Conservation (phyloP, 2,113 vertebrate genomes). For the Scortum barcoo region DNA sequence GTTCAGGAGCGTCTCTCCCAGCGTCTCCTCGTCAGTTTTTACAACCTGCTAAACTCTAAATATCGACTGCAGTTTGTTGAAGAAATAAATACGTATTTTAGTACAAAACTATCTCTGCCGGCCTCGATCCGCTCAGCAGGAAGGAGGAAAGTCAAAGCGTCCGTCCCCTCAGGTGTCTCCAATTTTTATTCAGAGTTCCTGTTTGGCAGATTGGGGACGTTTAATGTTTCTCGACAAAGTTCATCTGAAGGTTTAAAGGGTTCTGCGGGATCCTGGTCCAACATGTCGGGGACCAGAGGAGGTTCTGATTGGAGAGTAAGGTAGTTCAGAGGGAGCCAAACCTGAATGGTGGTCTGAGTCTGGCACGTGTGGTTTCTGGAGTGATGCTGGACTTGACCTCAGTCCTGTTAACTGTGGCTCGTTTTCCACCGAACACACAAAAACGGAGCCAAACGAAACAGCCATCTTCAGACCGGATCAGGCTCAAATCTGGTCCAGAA, state of each 20-base stretch:
- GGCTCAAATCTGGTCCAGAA: neutral
- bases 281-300: neutral
- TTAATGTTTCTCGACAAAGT: neutral
- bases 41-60: neutral
- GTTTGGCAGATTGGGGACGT: neutral
- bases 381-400: neutral
- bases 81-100: slow-evolving; percentile 45
- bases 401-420: neutral
- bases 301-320: slow-evolving; percentile 17
- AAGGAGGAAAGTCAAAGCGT: neutral
- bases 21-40: neutral
- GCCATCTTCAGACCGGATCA: too few species aligned
- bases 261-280: slow-evolving; percentile 12
- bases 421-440: neutral
- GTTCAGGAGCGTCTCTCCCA: neutral
- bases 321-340: neutral
- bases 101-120: slow-evolving; percentile 13
- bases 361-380: neutral
- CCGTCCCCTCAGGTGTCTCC: neutral
- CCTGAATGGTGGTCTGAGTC: too few species aligned
- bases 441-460: neutral
- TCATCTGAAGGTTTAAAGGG: slow-evolving; percentile 17
- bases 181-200: neutral
- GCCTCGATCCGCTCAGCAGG: neutral
- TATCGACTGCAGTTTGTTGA: neutral